Conservation (phyloP, 2,113 vertebrate species). For the Leiothrix lutea region DNA sequence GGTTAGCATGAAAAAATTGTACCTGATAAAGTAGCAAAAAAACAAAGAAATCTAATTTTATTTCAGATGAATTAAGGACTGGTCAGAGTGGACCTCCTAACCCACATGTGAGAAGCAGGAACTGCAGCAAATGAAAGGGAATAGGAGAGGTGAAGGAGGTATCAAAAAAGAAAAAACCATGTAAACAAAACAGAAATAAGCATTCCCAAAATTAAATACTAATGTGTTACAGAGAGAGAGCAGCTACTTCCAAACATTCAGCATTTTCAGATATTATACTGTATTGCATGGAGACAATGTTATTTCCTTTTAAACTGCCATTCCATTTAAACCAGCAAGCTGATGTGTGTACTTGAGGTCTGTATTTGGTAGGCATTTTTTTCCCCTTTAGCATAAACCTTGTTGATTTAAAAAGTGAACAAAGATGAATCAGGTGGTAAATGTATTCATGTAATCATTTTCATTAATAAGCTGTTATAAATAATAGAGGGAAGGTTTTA, state of each 20-base stretch:
- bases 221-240: not conserved
- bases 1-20: not conserved
- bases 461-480: constrained; percentile 77
- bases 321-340: constrained; percentile 57
- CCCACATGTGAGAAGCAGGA: not conserved
- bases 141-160: constrained; percentile 29
- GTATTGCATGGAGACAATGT: constrained; percentile 52
- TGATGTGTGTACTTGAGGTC: constrained; percentile 44
- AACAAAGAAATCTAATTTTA: not conserved
- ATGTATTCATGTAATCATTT: constrained; percentile 73
- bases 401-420: constrained; percentile 68
- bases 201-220: constrained; percentile 32
- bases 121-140: constrained; percentile 34
- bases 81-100: not conserved
- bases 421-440: constrained; percentile 70
- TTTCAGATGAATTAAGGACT: not conserved
- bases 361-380: constrained; percentile 59
- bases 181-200: constrained; percentile 50
- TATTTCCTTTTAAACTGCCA: constrained; percentile 60
- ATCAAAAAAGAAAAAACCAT: constrained; percentile 53
- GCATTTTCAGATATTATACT: constrained; percentile 62
- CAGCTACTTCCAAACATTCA: constrained; percentile 57
- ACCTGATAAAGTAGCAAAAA: not conserved
- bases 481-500: constrained; percentile 74
- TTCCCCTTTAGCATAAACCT: constrained; percentile 57